Conservation (phyloP, 2,113 vertebrate species). For the Athene noctua region DNA sequence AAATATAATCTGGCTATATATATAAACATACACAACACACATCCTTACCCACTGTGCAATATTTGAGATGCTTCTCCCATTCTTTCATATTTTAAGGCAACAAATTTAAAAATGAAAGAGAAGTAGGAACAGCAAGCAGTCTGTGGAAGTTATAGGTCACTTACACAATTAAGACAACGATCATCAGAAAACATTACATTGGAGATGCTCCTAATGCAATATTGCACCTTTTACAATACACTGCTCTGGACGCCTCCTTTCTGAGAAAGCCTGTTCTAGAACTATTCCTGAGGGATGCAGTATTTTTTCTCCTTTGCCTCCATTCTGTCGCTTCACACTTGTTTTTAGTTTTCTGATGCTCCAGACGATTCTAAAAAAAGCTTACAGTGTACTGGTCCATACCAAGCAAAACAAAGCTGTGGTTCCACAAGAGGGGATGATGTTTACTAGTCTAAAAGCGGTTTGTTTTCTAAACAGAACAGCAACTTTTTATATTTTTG, state of each 20-base stretch:
- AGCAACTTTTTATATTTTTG: not conserved
- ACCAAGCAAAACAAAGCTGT: not conserved
- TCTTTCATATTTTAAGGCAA: not conserved
- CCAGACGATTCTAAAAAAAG: not conserved
- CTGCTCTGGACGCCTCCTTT: not conserved
- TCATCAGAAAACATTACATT: not conserved
- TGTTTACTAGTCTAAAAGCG: not conserved
- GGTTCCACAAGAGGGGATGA: not conserved
- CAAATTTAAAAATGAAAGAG: not conserved
- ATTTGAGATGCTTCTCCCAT: not conserved
- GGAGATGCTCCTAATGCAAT: not conserved
- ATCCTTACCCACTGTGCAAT: not conserved
- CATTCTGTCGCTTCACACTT: not conserved
- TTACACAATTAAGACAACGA: not conserved
- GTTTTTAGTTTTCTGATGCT: not conserved
- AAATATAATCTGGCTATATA: not conserved
- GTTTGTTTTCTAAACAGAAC: not conserved
- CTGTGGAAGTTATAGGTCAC: not conserved
- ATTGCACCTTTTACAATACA: not conserved
- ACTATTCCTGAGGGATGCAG: not conserved
- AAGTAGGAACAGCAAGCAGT: not conserved
- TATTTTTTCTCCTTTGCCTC: not conserved
- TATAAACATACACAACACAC: rapidly evolving
- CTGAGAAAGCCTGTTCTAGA: not conserved
- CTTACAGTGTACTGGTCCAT: not conserved